Percentiles rank a stretch among this genome's conserved stretches.
phyloP scores from a whole-genome alignment of 2,888 invertebrate species.

The Xestia c-nigrum region DNA sequence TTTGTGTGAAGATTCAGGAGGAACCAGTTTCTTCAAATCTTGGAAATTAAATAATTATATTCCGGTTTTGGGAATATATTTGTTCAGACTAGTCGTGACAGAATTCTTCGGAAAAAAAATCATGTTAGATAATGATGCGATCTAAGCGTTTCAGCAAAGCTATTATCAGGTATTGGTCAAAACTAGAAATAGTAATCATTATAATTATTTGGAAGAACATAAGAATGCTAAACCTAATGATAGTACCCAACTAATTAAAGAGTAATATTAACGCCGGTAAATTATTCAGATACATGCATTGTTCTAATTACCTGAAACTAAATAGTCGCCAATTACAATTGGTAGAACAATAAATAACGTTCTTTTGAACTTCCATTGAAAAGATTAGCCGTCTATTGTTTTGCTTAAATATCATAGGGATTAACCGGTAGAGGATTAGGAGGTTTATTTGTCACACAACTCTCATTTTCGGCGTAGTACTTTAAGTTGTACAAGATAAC shows the following conservation, averaged over 20 bases:
- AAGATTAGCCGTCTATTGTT: constrained; percentile 25
- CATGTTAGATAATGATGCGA: no score
- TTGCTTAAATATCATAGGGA: constrained; percentile 4
- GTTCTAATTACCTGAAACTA: constrained; percentile 8
- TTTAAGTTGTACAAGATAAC: neutral
- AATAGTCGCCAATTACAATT: constrained; percentile 10
- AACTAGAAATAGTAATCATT: no score
- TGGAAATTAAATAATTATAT: no score
- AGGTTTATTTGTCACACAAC: neutral
- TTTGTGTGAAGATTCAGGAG: no score
- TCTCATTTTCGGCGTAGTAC: neutral
- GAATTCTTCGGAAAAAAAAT: no score
- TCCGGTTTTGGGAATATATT: no score
- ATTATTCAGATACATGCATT: constrained; percentile 9
- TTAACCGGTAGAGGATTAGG: constrained; percentile 26
- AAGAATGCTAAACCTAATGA: neutral
- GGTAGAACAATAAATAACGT: constrained; percentile 13
- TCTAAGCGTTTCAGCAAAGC: no score
- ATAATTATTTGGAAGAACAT: neutral
- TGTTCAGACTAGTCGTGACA: no score
- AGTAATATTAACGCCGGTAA: constrained; percentile 35
- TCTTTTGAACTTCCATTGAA: neutral
- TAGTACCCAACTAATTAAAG: neutral
- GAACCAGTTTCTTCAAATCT: no score
- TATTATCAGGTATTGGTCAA: no score